phyloP scores from a whole-genome alignment of 2,797 vertebrate genomes.

The Lepilemur ruficaudatus region DNA sequence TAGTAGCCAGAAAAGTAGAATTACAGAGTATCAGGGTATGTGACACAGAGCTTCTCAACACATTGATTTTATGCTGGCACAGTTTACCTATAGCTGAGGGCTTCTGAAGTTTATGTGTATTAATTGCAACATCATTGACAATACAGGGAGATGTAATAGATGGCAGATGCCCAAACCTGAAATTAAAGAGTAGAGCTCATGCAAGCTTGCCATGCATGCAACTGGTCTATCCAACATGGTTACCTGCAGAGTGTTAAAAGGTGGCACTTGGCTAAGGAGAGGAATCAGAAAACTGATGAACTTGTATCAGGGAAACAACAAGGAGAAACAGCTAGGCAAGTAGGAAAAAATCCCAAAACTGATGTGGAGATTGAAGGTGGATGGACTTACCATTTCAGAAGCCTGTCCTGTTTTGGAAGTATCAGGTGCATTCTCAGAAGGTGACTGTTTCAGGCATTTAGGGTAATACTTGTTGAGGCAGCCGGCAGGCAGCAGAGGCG shows the following conservation, averaged over 20 bases:
- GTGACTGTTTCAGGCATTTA: not conserved
- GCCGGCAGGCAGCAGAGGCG: not conserved
- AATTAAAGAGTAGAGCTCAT: constrained; percentile 7
- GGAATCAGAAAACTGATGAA: not conserved
- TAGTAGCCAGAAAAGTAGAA: constrained; percentile 50
- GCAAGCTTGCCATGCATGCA: constrained; percentile 29
- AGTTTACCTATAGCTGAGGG: constrained; percentile 46
- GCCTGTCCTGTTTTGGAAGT: not conserved
- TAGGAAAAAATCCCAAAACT: not conserved
- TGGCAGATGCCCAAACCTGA: constrained; percentile 53
- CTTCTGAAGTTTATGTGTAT: constrained; percentile 54
- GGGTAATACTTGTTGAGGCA: not conserved
- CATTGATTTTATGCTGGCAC: constrained; percentile 63
- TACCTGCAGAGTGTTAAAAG: not conserved
- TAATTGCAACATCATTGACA: constrained; percentile 69
- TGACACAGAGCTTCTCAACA: constrained; percentile 21
- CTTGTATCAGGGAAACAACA: not conserved
- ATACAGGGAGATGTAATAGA: constrained; percentile 25
- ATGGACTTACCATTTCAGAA: not conserved
- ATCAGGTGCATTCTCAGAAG: not conserved
- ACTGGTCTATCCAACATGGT: not conserved
- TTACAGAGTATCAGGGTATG: constrained; percentile 17
- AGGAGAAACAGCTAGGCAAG: not conserved
- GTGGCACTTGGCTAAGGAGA: not conserved
- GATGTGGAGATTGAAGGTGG: not conserved